Conservation (phyloP, 2,888 invertebrate species). For the Lymantria monacha region DNA sequence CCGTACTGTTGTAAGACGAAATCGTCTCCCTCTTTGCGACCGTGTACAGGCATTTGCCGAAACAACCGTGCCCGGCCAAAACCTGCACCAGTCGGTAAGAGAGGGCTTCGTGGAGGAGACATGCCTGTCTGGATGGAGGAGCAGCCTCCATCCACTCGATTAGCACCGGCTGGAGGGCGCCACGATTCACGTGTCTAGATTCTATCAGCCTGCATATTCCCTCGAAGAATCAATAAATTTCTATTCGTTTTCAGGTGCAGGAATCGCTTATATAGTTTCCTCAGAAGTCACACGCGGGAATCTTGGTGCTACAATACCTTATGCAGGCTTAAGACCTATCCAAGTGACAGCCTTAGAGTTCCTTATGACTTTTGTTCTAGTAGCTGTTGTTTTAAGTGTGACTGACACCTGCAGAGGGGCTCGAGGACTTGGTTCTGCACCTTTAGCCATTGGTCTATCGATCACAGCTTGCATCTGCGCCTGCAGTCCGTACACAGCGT, state of each 20-base stretch:
- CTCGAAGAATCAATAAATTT: too few relatives aligned
- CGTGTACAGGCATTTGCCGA: too few relatives aligned
- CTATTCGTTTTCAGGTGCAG: constrained; percentile 28
- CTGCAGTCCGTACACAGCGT: constrained; percentile 31
- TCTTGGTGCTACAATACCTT: constrained; percentile 27
- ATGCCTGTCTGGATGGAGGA: too few relatives aligned
- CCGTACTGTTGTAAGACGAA: too few relatives aligned
- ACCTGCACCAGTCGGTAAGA: too few relatives aligned
- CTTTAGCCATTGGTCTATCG: constrained; percentile 40
- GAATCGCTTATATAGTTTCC: constrained; percentile 28
- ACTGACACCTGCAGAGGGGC: constrained; percentile 30
- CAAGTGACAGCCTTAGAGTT: constrained; percentile 34
- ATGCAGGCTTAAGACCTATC: constrained; percentile 7
- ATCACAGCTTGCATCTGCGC: constrained; percentile 36
- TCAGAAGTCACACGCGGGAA: constrained; percentile 13
- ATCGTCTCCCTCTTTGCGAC: too few relatives aligned
- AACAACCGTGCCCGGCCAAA: too few relatives aligned
- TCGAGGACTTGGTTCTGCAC: constrained; percentile 35
- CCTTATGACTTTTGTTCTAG: constrained; percentile 37
- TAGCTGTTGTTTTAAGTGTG: constrained; percentile 32
- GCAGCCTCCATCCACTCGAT: too few relatives aligned
- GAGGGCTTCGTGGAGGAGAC: too few relatives aligned
- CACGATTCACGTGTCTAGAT: too few relatives aligned
- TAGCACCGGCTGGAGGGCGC: too few relatives aligned
- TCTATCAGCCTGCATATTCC: too few relatives aligned